Evolutionary conservation across 2,888 invertebrate species (phyloP), one percentile per base, ranked within the genome.

Genomic region (Cantharis rufa): DNA sequence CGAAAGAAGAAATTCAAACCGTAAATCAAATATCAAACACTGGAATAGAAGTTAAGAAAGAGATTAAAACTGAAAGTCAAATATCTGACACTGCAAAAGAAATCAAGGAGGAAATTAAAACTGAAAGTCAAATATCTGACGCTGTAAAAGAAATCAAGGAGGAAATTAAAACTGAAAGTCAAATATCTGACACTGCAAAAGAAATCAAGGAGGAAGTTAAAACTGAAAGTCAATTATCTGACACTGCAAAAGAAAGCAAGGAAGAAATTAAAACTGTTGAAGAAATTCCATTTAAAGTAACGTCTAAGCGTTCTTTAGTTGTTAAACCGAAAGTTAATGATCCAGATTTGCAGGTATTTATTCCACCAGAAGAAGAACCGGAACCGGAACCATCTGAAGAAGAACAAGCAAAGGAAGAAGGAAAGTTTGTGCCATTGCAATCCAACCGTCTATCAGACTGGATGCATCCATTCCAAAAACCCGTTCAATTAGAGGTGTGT

Each of bases 401-500:
- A 69, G 87, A 85, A 61, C 86, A 86, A 76, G 86, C 88, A 77
- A 85, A 87, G 1, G 84, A 87, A 21, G 87, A 87, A 76, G 88
- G 87, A 74, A 85, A 86, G 21, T 88, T 88, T 77, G 85, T 87
- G 3, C 88, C 88, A 10, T 81, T 88, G 7, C 86, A 87, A 79
- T 87, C 88, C 2, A 88, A 88, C 78, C 83, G 88, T 21, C 72
- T 88, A 2, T 86, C 87, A 24, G 83, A 84, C 62, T 88, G 83
- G 81, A 87, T 88, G 88, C 85, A 88, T 81, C 88, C 88, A 1
- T 84, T 81, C 73, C 85, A 87, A 79, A 88, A 88, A 82, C 88
- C 88, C 1, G 86, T 86, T 74, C 88, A 88, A 80, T 83, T 83
- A 72, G 87, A 87, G 10, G 87, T 85, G 72, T 87, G 87, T 77